These are phyloP conservation scores for Pedionomus torquatus DNA, from an alignment of 2,113 vertebrate genomes.

Conservation along the genomic window DNA sequence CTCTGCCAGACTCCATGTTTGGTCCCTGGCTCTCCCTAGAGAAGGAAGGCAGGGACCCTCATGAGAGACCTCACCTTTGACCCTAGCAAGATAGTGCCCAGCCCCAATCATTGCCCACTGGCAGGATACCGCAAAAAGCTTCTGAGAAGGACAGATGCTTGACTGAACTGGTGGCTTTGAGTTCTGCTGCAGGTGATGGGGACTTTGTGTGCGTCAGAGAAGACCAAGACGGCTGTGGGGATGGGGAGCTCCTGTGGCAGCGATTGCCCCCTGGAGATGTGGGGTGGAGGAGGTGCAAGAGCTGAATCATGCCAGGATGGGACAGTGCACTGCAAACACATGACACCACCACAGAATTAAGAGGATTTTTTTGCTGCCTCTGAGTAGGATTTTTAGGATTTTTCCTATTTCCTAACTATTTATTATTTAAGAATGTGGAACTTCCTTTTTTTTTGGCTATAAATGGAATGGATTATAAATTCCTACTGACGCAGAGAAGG, in stretches of 20 bases:
- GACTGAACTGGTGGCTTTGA: fast-evolving
- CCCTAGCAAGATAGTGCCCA: not conserved
- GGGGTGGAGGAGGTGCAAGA: not conserved
- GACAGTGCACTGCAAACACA: not conserved
- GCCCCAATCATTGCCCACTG: fast-evolving
- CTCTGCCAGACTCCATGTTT: fast-evolving
- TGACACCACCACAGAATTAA: fast-evolving
- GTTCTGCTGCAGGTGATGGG: fast-evolving
- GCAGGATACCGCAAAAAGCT: fast-evolving
- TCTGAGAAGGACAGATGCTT: not conserved
- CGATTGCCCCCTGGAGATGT: fast-evolving
- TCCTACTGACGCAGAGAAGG: not conserved
- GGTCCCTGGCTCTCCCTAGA: not conserved
- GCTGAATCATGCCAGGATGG: not conserved
- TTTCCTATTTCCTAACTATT: not conserved
- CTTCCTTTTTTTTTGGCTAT: not conserved
- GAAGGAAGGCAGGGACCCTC: fast-evolving
- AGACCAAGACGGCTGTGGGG: not conserved
- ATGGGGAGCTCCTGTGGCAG: not conserved
- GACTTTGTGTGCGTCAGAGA: fast-evolving
- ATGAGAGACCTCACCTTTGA: not conserved
- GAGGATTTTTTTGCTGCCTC: not conserved
- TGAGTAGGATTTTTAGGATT: not conserved
- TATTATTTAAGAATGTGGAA: not conserved
- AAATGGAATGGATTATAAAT: fast-evolving